Conservation (phyloP, 2,113 vertebrate species). For the Equus przewalskii region DNA sequence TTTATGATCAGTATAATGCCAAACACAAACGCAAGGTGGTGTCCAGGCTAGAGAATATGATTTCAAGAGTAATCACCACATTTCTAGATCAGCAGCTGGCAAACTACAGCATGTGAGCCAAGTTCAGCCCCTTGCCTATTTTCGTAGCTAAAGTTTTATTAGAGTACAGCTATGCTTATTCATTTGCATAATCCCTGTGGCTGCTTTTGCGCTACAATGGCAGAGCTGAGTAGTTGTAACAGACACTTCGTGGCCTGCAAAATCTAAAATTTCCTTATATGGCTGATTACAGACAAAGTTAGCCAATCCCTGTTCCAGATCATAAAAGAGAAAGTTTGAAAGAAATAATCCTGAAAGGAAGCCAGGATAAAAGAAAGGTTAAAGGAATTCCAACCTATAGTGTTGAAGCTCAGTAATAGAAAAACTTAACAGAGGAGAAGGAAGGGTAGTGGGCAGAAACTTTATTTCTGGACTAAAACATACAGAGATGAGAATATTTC, state of each 20-base stretch:
- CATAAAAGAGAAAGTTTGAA: not conserved
- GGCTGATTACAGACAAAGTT: not conserved
- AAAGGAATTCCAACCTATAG: not conserved
- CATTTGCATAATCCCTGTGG: not conserved
- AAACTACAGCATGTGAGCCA: not conserved
- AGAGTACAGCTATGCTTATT: not conserved
- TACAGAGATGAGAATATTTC: not conserved
- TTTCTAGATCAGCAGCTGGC: not conserved
- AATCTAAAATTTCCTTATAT: not conserved
- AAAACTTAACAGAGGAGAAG: not conserved
- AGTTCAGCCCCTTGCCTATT: not conserved
- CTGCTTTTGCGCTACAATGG: not conserved
- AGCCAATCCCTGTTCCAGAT: not conserved
- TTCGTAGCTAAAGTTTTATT: slow-evolving; percentile 23
- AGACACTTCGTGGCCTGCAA: not conserved
- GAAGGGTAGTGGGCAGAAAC: not conserved
- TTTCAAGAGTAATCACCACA: slow-evolving; percentile 32
- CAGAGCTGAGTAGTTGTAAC: not conserved
- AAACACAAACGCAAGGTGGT: not conserved
- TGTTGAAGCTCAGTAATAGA: not conserved
- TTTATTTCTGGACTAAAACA: not conserved
- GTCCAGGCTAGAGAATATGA: not conserved
- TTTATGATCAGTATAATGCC: not conserved
- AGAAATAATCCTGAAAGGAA: slow-evolving; percentile 28
- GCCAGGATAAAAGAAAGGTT: not conserved